Base-by-base conservation (phyloP, 2,113 vertebrate genomes). In the Haemorhous mexicanus region DNA sequence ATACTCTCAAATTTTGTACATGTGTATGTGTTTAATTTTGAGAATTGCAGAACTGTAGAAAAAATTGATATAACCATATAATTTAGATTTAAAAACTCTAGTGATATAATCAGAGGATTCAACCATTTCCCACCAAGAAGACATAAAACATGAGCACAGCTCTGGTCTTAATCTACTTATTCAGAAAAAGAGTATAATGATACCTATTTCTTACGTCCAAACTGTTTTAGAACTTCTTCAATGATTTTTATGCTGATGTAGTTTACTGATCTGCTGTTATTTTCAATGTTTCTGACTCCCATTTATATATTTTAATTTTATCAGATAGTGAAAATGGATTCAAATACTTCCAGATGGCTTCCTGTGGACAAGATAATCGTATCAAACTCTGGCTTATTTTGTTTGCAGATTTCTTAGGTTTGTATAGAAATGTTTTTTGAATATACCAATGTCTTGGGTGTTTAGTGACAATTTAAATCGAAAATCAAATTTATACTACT, bases 281-380 rank as follows among this genome's bases (percentile, higher is more conserved):
- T 93, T 80, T 44, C 77, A 43, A 39, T 94, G 67, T 77, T 93
- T 94, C 92, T 73, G 24, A 81, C 77, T 66, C 7, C 50, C 27
- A 41, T 93, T 89, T 78, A 95, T 68, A 43, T 58, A 30, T 91
- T 90, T 84, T 67, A 46, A 56, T 92, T 64, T 97, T 90, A 78
- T 94, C 90, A 99, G 98, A 66, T 90, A 95, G 79, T 95, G 88
- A 97, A 61, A 93, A 89, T 82, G 94, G 78, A 91, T 94, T 92
- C 66, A 93, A 90, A 69, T 96, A 90, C 95, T 98, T 98, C 97
- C 98, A 96, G 96, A 97, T 99, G 98, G 98, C 98, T 94, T 99
- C 99, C 75, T 98, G 98, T 94, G 99, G 99, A 94, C 99, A 99
- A 97, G 99, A 99, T 96, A 98, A 98, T 96, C 96, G 96, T 95